Evolutionary conservation across 2,888 invertebrate genomes (phyloP).

Genomic region (Marronus borbonicus): DNA sequence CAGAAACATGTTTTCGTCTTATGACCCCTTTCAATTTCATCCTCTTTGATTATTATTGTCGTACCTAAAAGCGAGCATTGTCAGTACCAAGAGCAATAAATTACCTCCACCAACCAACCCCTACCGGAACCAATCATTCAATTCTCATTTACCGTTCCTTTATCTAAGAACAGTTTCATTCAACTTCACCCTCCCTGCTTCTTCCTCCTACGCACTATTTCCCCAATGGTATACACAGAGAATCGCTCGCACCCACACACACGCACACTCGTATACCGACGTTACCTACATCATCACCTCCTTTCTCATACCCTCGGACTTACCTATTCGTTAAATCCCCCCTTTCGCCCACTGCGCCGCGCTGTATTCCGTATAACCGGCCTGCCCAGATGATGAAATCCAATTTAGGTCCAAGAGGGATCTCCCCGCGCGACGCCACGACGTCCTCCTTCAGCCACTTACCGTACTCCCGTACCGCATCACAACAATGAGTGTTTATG

Average conservation of each 20-base stretch:
- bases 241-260: background rate
- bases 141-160: conserved; percentile 55
- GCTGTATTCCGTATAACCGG: conserved; percentile 13
- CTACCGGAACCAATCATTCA: conserved; percentile 22
- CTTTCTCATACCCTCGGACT: conserved; percentile 63
- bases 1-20: background rate
- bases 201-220: background rate
- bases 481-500: conserved; percentile 72
- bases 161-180: conserved; percentile 48
- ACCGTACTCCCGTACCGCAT: conserved; percentile 65
- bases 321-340: conserved; percentile 57
- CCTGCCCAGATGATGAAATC: conserved; percentile 66
- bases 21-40: conserved; percentile 6
- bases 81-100: conserved; percentile 22
- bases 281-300: conserved; percentile 42
- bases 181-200: conserved; percentile 18
- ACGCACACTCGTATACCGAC: background rate
- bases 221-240: background rate
- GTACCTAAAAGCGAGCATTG: conserved; percentile 1
- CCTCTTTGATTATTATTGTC: conserved; percentile 10
- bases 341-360: background rate
- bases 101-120: conserved; percentile 8
- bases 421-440: conserved; percentile 54
- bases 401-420: conserved; percentile 65
- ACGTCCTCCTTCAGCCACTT: conserved; percentile 59